Base-by-base conservation (phyloP, 53 echinoderm and acorn worm species). In the Holothuria scabra region DNA sequence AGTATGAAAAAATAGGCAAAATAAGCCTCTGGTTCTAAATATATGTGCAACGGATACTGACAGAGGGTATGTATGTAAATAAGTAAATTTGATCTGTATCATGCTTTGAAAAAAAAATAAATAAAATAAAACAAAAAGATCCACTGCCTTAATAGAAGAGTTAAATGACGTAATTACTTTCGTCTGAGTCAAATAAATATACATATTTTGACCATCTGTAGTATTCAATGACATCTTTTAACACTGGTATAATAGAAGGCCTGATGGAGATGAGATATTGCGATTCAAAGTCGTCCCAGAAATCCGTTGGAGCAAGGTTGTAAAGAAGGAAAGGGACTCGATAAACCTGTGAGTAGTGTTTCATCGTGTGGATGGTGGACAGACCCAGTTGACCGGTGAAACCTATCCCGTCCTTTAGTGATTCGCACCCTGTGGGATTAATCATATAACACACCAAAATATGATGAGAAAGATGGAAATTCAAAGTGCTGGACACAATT, bases 181-280 rank as follows among this genome's bases (percentile, higher is more conserved):
- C 70, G 32, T 90, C 83, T 11, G 87, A 86, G 33, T 95, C 92
- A 81, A 90, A 95, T 38, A 95, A 71, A 63, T 88, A 95, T 8
- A 79, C 89, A 66, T 92, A 86, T 18, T 59, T 60, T 29, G 76
- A 66, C 95, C 95, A 95, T 9, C 76, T 46, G 63, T 84, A 86
- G 49, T 86, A 90, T 1, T 63, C 65, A 12, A 95, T 55, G 6
- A 90, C 83, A 49, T 95, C 95, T 20, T 80, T 18, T 23, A 92
- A 24, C 0, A 92, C 90, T 44, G 90, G 87, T 8, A 95, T 48
- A 23, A 95, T 76, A 0, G 90, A 84, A 0, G 95, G 95, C 24
- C 88, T 83, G 74, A 92, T 74, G 1, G 95, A 90, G 14, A 95
- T 69, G 46, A 95, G 59, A 65, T 81, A 95, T 41, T 86, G 79